Evolutionary conservation across 2,113 vertebrate species (phyloP).

Genomic region (Amazona guildingii): DNA sequence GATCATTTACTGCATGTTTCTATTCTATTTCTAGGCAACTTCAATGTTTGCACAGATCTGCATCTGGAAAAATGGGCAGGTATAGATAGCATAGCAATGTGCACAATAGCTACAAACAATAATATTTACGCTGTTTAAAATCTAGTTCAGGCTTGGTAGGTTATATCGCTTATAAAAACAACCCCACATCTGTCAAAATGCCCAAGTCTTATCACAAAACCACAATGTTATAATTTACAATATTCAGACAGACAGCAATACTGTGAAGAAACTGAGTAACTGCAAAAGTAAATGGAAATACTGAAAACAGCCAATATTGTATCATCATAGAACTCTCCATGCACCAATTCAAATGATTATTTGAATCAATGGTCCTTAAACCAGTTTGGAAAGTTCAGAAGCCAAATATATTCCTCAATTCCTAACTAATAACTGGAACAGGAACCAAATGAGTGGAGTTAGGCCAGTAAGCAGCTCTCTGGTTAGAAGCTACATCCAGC

Average conservation of each 20-base stretch:
- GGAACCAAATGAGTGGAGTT: neutral
- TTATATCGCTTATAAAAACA: neutral
- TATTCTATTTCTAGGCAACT: slow-evolving; percentile 43
- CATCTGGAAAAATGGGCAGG: slow-evolving; percentile 29
- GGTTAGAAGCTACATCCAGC: neutral
- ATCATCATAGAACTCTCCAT: neutral
- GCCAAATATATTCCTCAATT: neutral
- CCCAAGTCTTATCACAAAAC: neutral
- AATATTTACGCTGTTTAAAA: neutral
- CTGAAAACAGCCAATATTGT: neutral
- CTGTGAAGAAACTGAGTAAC: neutral
- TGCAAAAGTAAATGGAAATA: slow-evolving; percentile 6
- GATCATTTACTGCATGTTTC: slow-evolving; percentile 4
- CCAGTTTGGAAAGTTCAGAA: neutral
- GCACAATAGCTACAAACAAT: neutral
- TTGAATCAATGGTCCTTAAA: neutral
- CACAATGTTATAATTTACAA: neutral
- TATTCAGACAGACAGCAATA: neutral
- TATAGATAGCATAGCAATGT: neutral
- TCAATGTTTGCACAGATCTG: neutral
- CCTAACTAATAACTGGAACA: neutral
- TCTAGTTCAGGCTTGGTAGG: neutral
- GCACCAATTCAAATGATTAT: neutral
- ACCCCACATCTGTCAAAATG: neutral
- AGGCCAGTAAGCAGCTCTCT: neutral